phyloP scores from a whole-genome alignment of 2,113 vertebrate genomes.

The Bombycilla garrulus region DNA sequence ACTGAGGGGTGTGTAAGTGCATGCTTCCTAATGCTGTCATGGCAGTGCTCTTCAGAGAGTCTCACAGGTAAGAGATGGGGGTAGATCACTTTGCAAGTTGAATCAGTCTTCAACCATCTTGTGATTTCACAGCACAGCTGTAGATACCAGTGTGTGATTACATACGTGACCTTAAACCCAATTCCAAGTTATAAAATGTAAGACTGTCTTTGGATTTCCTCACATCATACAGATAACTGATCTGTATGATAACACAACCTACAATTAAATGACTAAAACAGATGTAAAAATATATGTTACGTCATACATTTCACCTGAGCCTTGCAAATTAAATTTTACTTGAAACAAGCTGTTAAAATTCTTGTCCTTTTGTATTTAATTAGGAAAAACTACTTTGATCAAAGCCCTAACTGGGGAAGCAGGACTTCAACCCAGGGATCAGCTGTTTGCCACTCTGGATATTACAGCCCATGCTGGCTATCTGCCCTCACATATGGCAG shows the following conservation, averaged over 20 bases:
- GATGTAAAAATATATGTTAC: neutral
- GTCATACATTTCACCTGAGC: neutral
- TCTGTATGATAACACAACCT: no score
- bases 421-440: conserved; percentile 81
- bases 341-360: neutral
- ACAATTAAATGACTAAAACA: neutral
- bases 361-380: neutral
- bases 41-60: neutral
- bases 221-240: neutral
- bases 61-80: neutral
- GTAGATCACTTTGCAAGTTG: neutral
- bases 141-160: neutral
- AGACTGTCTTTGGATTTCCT: neutral
- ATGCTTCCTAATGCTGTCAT: neutral
- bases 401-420: conserved; percentile 87
- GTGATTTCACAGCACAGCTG: neutral
- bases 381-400: conserved; percentile 94
- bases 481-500: conserved; percentile 80
- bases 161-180: neutral
- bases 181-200: neutral
- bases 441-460: conserved; percentile 91
- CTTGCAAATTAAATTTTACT: neutral
- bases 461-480: conserved; percentile 86
- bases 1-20: neutral
- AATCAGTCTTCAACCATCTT: neutral